Evolutionary conservation across 2,888 invertebrate genomes (phyloP), one percentile per base, ranked within the genome.

Genomic region (Eretmocerus hayati): DNA sequence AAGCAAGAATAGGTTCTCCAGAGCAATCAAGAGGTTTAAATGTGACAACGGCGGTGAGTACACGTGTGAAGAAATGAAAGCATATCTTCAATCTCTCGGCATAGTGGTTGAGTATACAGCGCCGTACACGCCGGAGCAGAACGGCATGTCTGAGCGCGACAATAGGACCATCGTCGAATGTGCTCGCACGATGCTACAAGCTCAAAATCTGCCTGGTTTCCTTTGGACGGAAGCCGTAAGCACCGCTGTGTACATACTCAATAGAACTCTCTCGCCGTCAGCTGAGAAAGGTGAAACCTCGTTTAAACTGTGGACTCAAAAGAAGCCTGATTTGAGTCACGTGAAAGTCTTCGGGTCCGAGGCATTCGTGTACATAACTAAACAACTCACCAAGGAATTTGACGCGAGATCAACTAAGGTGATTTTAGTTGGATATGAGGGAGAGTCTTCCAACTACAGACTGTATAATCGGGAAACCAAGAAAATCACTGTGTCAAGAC

Each of bases 161-260:
- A 57, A 56, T 35, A 18, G 56, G 2, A 57, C 56, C 3, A 49
- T 57, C 4, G 41, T 55, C 2, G 54, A 56, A 38, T 23, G 50
- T 35, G 48, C 56, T 2, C 35, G 56, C 13, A 52, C 54, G 6
- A 56, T 58, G 57, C n/a, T 58, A 0, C 36, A 43, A 5, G 53
- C 48, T 4, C 50, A 52, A 30, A n/a, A 46, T 13, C 30, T 57
- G 1, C 51, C 53, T 8, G 21, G n/a, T 6, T 26, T 5, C 0
- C 20, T 57, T 13, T 59, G 58, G 57, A 55, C 60, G 1, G 65
- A 69, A 50, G 56, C 56, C 0, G 51, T 53, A 4, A 55, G 45
- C 26, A 54, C 53, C 6, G 54, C 55, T 2, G 62, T 62, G 42
- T 55, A 65, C 40, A 19, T 62, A 5, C 42, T 54, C 0, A 57